Percentiles rank a stretch among this genome's conserved stretches.
Evolutionary conservation across 1,140 invertebrate genomes (phyloP).

Genomic region (Macrobrachium rosenbergii): DNA sequence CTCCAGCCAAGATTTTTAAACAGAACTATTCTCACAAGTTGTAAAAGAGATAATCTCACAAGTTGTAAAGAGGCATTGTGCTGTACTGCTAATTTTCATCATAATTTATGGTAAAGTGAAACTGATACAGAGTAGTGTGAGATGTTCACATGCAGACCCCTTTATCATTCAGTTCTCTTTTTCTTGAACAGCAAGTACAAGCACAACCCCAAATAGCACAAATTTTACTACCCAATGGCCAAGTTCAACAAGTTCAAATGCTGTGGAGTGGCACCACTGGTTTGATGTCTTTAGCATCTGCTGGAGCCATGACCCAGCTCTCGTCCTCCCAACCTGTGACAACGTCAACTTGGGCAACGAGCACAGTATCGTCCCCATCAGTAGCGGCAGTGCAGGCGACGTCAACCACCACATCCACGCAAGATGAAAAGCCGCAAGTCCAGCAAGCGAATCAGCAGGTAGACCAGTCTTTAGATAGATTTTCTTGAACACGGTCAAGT

Average conservation of each 20-base stretch:
- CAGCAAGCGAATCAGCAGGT: slow-evolving; percentile 69
- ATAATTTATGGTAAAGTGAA: too few species aligned
- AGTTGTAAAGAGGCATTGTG: too few species aligned
- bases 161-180: background rate
- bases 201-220: slow-evolving; percentile 82
- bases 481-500: too few species aligned
- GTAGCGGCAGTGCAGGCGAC: slow-evolving; percentile 62
- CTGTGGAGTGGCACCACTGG: slow-evolving; percentile 70
- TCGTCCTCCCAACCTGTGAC: slow-evolving; percentile 65
- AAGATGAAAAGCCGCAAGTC: slow-evolving; percentile 68
- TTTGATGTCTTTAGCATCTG: slow-evolving; percentile 57
- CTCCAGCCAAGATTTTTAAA: too few species aligned
- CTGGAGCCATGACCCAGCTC: slow-evolving; percentile 44
- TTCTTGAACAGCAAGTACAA: slow-evolving; percentile 67
- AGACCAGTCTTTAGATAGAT: too few species aligned
- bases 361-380: slow-evolving; percentile 67
- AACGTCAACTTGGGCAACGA: slow-evolving; percentile 67
- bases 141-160: background rate
- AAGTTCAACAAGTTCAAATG: slow-evolving; percentile 88
- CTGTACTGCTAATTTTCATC: too few species aligned
- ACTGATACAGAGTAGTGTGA: background rate
- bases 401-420: slow-evolving; percentile 44
- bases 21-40: too few species aligned
- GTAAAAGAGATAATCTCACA: too few species aligned
- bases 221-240: slow-evolving; percentile 87